Conservation (phyloP, 2,113 vertebrate genomes). For the Calidris pygmaea region DNA sequence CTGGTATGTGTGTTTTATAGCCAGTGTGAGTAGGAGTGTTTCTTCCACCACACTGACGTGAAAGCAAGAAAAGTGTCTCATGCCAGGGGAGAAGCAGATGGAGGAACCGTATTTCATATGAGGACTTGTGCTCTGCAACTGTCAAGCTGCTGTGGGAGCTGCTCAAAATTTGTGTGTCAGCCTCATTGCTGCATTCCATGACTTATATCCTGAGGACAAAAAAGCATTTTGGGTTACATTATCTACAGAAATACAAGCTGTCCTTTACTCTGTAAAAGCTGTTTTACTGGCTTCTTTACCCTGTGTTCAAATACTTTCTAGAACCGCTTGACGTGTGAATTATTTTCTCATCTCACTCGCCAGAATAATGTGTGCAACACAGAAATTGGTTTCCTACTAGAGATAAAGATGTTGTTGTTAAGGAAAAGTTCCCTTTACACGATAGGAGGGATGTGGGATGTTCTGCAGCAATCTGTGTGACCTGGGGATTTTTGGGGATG, state of each 20-base stretch:
- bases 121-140: not conserved
- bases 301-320: not conserved
- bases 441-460: not conserved
- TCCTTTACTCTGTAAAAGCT: not conserved
- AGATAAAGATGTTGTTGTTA: not conserved
- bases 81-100: constrained; percentile 13
- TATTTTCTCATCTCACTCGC: not conserved
- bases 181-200: not conserved
- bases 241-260: not conserved
- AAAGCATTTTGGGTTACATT: not conserved
- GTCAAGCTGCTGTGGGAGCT: not conserved
- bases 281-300: not conserved
- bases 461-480: not conserved
- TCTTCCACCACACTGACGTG: not conserved
- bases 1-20: not conserved
- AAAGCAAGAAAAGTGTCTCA: not conserved
- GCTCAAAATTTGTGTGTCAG: not conserved
- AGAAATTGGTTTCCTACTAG: not conserved
- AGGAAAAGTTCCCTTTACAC: not conserved
- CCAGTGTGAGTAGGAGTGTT: constrained; percentile 13
- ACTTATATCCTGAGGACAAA: not conserved
- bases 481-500: not conserved
- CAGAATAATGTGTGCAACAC: not conserved
- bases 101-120: not conserved
- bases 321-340: not conserved